These are phyloP conservation scores for Coregonus ussuriensis DNA, from an alignment of 2,797 vertebrate species.

Conservation along the genomic window DNA sequence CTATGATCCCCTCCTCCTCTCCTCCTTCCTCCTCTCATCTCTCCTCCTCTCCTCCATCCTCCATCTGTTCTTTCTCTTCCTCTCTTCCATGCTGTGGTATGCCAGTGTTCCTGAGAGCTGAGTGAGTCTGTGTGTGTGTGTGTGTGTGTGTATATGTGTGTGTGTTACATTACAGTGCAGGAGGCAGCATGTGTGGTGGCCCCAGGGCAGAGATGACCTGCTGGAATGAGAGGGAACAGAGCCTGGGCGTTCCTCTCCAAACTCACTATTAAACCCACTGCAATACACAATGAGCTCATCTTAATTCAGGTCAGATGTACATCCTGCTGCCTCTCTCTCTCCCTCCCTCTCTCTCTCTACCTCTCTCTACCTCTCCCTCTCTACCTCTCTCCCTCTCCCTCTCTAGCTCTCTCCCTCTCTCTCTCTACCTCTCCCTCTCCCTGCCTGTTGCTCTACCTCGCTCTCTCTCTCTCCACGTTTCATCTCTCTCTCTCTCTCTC, in stretches of 20 bases:
- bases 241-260: constrained; percentile 85
- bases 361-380: constrained; percentile 45
- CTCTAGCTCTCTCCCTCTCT: too few species aligned
- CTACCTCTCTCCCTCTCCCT: constrained; percentile 26
- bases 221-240: constrained; percentile 86
- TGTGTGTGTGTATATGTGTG: constrained; percentile 30
- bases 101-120: constrained; percentile 57
- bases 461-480: background rate
- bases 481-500: constrained; percentile 31
- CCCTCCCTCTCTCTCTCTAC: constrained; percentile 39
- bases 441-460: too few species aligned
- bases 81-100: constrained; percentile 40
- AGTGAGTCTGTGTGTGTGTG: constrained; percentile 65
- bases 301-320: constrained; percentile 88
- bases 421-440: accelerated
- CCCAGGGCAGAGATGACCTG: constrained; percentile 80
- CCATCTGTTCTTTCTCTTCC: constrained; percentile 61
- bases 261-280: constrained; percentile 83
- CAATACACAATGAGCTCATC: constrained; percentile 88
- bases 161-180: constrained; percentile 61
- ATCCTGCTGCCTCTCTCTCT: constrained; percentile 66
- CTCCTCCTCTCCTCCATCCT: constrained; percentile 62
- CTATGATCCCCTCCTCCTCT: constrained; percentile 60
- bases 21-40: constrained; percentile 65
- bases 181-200: constrained; percentile 78